Conservation (phyloP, 2,113 vertebrate genomes). For the Rhinoptilus africanus region DNA sequence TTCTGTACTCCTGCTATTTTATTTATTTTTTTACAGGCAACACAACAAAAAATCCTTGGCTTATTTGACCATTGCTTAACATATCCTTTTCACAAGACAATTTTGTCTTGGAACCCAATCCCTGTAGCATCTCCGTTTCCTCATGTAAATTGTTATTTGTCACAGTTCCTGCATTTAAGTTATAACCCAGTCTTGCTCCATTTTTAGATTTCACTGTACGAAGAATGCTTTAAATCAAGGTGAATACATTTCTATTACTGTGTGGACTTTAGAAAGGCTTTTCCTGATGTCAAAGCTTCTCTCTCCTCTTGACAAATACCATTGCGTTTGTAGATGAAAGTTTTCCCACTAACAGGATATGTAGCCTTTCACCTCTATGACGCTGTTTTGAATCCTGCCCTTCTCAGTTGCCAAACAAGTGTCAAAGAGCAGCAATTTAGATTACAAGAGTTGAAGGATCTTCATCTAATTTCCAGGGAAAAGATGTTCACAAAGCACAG, state of each 20-base stretch:
- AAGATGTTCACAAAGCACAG: neutral
- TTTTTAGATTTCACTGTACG: slow-evolving; percentile 35
- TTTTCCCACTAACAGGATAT: slow-evolving; percentile 63
- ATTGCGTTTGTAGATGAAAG: slow-evolving; percentile 20
- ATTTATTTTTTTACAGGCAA: neutral
- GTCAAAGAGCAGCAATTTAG: slow-evolving; percentile 33
- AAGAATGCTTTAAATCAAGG: slow-evolving; percentile 46
- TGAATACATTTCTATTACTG: neutral
- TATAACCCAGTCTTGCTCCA: neutral
- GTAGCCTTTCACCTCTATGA: slow-evolving; percentile 60
- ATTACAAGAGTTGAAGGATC: neutral
- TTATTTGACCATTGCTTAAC: neutral
- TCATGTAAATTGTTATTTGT: neutral
- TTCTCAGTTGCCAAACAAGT: slow-evolving; percentile 38
- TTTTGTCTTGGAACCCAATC: neutral
- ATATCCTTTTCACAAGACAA: slow-evolving; percentile 1
- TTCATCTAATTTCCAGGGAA: neutral
- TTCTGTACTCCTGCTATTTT: neutral
- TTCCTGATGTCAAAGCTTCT: slow-evolving; percentile 28
- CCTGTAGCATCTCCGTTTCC: slow-evolving; percentile 3
- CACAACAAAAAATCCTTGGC: neutral
- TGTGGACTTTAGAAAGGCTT: slow-evolving; percentile 11
- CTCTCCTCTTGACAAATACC: slow-evolving; percentile 26
- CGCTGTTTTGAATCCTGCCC: slow-evolving; percentile 34
- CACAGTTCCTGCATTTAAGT: neutral